A percentile compares a stretch with the other conserved stretches of the same genome.
Evolutionary conservation across 2,888 invertebrate genomes (phyloP).

Genomic region (Masnerella sp.): DNA sequence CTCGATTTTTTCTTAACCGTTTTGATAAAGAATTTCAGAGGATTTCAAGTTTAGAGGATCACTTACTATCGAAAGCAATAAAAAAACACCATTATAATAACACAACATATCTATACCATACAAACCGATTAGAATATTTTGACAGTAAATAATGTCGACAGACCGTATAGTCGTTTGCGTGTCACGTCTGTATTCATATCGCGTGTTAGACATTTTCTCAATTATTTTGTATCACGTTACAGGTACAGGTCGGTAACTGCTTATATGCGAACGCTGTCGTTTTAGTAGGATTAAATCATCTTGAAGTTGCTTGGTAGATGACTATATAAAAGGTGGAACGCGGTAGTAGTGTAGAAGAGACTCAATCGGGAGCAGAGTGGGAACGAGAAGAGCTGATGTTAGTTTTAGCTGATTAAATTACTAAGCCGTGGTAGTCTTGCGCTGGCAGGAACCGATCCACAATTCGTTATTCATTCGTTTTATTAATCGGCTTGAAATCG

Average conservation of each 20-base stretch:
- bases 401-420: slow-evolving; percentile 78
- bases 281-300: slow-evolving; percentile 77
- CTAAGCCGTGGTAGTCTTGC: slow-evolving; percentile 75
- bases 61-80: no score
- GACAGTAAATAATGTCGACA: slow-evolving; percentile 33
- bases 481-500: slow-evolving; percentile 72
- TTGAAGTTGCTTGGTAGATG: slow-evolving; percentile 70
- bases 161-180: slow-evolving; percentile 39
- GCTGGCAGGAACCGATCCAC: slow-evolving; percentile 71
- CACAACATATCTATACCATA: no score
- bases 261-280: slow-evolving; percentile 71
- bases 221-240: slow-evolving; percentile 72
- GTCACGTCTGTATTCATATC: slow-evolving; percentile 32
- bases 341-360: slow-evolving; percentile 57
- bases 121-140: no score
- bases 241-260: slow-evolving; percentile 65
- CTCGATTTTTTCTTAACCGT: no score
- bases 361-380: slow-evolving; percentile 56
- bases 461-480: slow-evolving; percentile 74
- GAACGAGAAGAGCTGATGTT: slow-evolving; percentile 70
- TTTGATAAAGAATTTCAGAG: no score
- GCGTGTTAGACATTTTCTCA: slow-evolving; percentile 65
- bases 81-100: no score
- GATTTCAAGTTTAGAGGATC: no score
- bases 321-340: slow-evolving; percentile 62